Base-by-base conservation (phyloP, 2,113 vertebrate species). In the Panurus biarmicus region DNA sequence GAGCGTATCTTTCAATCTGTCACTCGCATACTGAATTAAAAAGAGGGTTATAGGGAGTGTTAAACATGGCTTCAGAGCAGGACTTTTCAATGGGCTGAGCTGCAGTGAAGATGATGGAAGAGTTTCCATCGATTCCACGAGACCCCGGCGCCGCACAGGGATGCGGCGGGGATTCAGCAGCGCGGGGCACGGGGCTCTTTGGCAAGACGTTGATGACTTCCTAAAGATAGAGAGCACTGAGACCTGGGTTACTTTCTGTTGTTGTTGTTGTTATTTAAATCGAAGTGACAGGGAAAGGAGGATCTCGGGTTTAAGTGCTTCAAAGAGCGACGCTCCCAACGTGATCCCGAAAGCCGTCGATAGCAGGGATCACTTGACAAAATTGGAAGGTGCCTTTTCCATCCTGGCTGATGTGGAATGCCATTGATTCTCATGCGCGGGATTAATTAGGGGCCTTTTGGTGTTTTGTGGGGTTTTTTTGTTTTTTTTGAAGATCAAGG, bases 401-500 rank as follows among this genome's bases (percentile, higher is more conserved):
- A 91, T 90, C 93, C 95, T 79, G 44, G 45, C 96, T 93, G 84
- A 96, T 91, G 96, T 95, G 96, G 98, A 98, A 98, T 97, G 98
- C 97, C 93, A 98, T 98, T 98, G 98, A 97, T 97, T 98, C 97
- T 98, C 94, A 84, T 95, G 96, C 97, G 97, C 96, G 96, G 71
- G 96, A 97, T 97, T 98, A 98, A 98, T 98, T 98, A 98, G 97
- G 97, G 97, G 87, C 90, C 96, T 96, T 96, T 96, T 31, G n/a
- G n/a, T n/a, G n/a, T 45, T 5, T 44, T 44, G 12, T 14, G 21
- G 12, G 2, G 42, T 35, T 29, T 36, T 25, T 36, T 51, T 60
- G 50, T 35, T 38, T 40, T 61, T 36, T 97, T 93, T 96, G 97
- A 98, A 98, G 98, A 98, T 98, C 98, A 98, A 98, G 98, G 98